phyloP scores from a whole-genome alignment of 2,113 vertebrate species.

The Hassar affinis region DNA sequence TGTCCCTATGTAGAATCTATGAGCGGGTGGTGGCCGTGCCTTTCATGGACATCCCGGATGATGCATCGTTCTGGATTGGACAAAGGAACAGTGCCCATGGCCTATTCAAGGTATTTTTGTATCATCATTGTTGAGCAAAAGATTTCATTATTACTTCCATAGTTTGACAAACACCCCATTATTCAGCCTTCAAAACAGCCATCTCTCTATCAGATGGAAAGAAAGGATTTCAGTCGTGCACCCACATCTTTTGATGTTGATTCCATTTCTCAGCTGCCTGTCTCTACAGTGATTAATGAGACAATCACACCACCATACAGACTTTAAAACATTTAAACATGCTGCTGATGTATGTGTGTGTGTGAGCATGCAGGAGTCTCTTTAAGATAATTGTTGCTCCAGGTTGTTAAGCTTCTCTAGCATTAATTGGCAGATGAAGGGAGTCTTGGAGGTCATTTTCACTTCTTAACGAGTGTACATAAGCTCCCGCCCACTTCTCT shows the following conservation, averaged over 20 bases:
- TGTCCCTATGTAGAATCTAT: constrained; percentile 82
- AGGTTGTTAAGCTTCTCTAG: constrained; percentile 55
- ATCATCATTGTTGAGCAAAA: constrained; percentile 10
- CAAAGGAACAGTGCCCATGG: constrained; percentile 94
- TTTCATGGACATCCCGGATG: constrained; percentile 86
- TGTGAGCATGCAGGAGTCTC: constrained; percentile 22
- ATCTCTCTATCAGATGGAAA: constrained; percentile 22
- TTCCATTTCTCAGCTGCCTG: constrained; percentile 26
- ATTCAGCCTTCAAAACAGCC: constrained; percentile 29
- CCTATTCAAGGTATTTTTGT: constrained; percentile 86
- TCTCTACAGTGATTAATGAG: constrained; percentile 36
- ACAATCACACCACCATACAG: constrained; percentile 19
- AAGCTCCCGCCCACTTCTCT: constrained; percentile 44
- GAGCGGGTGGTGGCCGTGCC: constrained; percentile 91
- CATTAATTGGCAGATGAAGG: constrained; percentile 69
- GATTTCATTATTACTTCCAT: constrained; percentile 10
- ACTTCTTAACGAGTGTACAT: constrained; percentile 56
- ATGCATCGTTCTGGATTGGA: constrained; percentile 90
- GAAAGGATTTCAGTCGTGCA: constrained; percentile 15
- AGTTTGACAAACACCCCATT: neutral
- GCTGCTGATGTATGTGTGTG: constrained; percentile 22
- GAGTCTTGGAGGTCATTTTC: constrained; percentile 60
- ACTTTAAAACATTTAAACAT: constrained; percentile 32
- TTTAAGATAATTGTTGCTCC: constrained; percentile 48
- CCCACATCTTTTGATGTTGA: constrained; percentile 27